phyloP scores from a whole-genome alignment of 2,113 vertebrate species.

The Silurus asotus region DNA sequence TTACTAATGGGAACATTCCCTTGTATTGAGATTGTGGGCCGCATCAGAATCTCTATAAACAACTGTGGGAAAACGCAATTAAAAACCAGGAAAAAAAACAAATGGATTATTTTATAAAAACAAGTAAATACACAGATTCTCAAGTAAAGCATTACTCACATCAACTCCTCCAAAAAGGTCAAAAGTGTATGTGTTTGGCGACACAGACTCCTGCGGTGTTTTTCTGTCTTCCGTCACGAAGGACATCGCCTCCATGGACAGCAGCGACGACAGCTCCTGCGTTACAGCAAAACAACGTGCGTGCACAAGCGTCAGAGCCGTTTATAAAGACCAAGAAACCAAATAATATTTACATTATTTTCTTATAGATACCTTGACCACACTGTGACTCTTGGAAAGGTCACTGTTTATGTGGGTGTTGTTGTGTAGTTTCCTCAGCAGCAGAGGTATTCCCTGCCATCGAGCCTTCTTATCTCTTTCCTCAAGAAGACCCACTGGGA shows the following conservation, averaged over 20 bases:
- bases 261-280: slow-evolving; percentile 92
- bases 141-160: slow-evolving; percentile 75
- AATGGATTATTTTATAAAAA: background rate
- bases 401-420: slow-evolving; percentile 94
- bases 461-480: slow-evolving; percentile 91
- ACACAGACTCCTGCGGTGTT: slow-evolving; percentile 89
- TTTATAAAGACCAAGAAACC: background rate
- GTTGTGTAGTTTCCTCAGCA: slow-evolving; percentile 87
- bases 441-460: slow-evolving; percentile 92
- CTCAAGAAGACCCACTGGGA: slow-evolving; percentile 85
- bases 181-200: slow-evolving; percentile 95
- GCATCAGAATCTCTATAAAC: slow-evolving; percentile 97
- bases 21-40: slow-evolving; percentile 91
- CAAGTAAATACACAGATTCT: background rate
- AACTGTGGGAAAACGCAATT: slow-evolving; percentile 73
- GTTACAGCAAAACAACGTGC: slow-evolving; percentile 3
- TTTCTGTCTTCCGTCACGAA: slow-evolving; percentile 96
- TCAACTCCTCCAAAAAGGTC: slow-evolving; percentile 97
- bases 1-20: slow-evolving; percentile 93
- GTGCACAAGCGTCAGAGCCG: background rate
- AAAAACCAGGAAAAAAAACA: background rate
- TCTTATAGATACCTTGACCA: slow-evolving; percentile 84
- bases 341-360: no score
- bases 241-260: slow-evolving; percentile 97
- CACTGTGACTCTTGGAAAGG: slow-evolving; percentile 86